Evolutionary conservation across 2,113 vertebrate species (phyloP).

Genomic region (Malaclemys terrapin): DNA sequence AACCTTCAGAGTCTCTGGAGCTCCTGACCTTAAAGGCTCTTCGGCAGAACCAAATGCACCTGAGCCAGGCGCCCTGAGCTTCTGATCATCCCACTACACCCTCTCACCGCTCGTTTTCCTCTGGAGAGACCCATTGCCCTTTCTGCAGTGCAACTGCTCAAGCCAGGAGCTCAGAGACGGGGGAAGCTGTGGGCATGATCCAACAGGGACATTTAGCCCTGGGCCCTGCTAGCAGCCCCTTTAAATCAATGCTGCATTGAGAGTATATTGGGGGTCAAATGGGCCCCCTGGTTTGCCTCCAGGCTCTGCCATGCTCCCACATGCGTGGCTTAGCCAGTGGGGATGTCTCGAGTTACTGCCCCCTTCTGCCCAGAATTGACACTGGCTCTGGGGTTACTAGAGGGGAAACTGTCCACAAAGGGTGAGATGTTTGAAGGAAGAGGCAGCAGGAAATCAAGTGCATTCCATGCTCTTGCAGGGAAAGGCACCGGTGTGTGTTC

Average conservation of each 20-base stretch:
- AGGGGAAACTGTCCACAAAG: neutral
- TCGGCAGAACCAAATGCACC: neutral
- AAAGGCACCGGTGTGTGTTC: neutral
- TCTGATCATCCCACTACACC: too few relatives aligned
- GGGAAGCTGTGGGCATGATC: neutral
- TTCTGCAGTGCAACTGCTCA: neutral
- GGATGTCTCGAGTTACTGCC: neutral
- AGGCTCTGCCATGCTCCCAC: neutral
- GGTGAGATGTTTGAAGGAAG: neutral
- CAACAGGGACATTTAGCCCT: neutral
- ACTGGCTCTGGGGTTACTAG: neutral
- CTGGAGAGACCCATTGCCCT: neutral
- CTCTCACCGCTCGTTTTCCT: neutral
- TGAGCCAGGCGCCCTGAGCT: fast-evolving
- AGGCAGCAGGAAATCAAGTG: neutral
- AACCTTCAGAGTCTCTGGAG: neutral
- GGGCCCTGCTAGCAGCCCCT: neutral
- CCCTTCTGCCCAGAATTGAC: neutral
- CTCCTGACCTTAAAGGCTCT: neutral
- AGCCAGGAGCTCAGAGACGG: neutral
- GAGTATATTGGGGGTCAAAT: neutral
- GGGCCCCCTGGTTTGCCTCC: neutral
- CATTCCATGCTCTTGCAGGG: neutral
- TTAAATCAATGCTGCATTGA: neutral
- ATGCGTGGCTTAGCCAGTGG: neutral